Percentiles rank a stretch among this genome's conserved stretches.
phyloP scores from a whole-genome alignment of 2,888 invertebrate genomes.

The Aquatica leii region DNA sequence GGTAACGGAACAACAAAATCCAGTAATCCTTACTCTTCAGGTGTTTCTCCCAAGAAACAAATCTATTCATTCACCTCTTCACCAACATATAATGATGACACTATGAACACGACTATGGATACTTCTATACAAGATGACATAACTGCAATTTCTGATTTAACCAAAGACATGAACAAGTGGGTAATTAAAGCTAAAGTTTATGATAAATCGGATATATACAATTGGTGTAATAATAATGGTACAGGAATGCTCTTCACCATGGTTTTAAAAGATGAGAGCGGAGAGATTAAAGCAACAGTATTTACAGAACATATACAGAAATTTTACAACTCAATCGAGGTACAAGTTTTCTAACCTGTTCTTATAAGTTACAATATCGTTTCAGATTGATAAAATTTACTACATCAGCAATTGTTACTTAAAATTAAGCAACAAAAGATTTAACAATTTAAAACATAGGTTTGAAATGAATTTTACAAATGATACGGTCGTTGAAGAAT shows the following conservation, averaged over 20 bases:
- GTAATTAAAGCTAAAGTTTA: slow-evolving; percentile 90
- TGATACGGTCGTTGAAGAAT: slow-evolving; percentile 64
- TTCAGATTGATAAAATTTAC: slow-evolving; percentile 74
- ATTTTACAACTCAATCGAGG: slow-evolving; percentile 88
- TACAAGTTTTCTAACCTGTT: slow-evolving; percentile 51
- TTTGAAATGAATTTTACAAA: slow-evolving; percentile 91
- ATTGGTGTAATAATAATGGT: slow-evolving; percentile 91
- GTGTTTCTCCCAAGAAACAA: too few species aligned
- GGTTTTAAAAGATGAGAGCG: slow-evolving; percentile 92
- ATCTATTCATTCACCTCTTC: neutral
- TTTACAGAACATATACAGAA: slow-evolving; percentile 90
- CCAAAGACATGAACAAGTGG: too few species aligned
- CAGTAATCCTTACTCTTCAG: too few species aligned
- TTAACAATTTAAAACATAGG: slow-evolving; percentile 83
- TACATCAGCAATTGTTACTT: slow-evolving; percentile 83
- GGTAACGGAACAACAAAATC: slow-evolving; percentile 81
- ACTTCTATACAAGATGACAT: slow-evolving; percentile 58
- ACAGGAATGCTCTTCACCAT: slow-evolving; percentile 94
- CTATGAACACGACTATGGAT: slow-evolving; percentile 41
- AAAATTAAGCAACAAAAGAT: slow-evolving; percentile 96
- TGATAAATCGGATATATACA: slow-evolving; percentile 79
- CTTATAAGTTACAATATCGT: neutral
- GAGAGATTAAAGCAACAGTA: slow-evolving; percentile 92
- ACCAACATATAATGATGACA: neutral
- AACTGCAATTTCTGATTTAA: slow-evolving; percentile 84